Base-by-base conservation (phyloP, 2,113 vertebrate genomes). In the Etheostoma cragini region DNA sequence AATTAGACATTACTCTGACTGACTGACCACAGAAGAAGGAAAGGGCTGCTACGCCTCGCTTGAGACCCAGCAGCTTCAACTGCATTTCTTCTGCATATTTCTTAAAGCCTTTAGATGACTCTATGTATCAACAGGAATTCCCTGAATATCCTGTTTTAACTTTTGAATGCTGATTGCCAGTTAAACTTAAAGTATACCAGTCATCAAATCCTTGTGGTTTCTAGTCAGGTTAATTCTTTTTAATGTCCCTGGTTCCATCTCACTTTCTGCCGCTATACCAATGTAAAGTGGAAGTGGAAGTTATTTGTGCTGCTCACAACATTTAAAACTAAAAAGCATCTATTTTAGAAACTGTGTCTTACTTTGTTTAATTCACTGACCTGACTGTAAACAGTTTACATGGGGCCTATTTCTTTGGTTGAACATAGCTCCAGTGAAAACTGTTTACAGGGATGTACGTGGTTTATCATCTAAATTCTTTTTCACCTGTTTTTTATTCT, bases 1-100 rank as follows among this genome's bases (percentile, higher is more conserved):
- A 76, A 90, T 85, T 49, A 82, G 52, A 65, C 56, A 58, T 84
- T n/a, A 53, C 60, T 58, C 58, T 54, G 68, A 60, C 65, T 50
- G 76, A 87, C 61, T 53, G 61, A 65, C 63, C 74, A 14, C 77
- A 75, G 72, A 52, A 12, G 52, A 60, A 60, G 16, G 21, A 42
- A 35, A n/a, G 17, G 57, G n/a, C 57, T 52, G 35, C 47, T 35
- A 26, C 49, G 50, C 62, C 74, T 78, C 24, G 3, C 60, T 30
- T 14, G 6, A 49, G 22, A 66, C 24, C 74, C 68, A 38, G 11
- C 17, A 65, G 52, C 71, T 22, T 47, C 60, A 8, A 2, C 57
- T 47, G 30, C 38, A 17, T 52, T 33, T 14, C 12, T 1, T 3
- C 30, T 61, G 47, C 15, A 60, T 24, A 21, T 62, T 54, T 64